phyloP scores from a whole-genome alignment of 2,888 invertebrate species.

The Ophion slaviceki region DNA sequence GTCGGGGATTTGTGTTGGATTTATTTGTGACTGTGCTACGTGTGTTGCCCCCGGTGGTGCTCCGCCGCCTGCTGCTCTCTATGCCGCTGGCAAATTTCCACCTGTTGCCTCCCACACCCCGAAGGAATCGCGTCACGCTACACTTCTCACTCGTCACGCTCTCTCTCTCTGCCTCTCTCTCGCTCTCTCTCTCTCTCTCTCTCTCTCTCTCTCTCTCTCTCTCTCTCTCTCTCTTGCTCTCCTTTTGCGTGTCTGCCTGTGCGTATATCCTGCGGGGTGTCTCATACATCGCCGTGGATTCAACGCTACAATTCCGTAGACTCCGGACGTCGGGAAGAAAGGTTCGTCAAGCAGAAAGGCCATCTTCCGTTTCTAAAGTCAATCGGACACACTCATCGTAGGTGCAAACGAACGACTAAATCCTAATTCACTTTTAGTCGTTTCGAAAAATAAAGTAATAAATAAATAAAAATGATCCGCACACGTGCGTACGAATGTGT shows the following conservation, averaged over 20 bases:
- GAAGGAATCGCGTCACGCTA: slow-evolving; percentile 73
- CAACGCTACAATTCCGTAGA: not conserved
- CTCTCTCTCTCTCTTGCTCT: slow-evolving; percentile 46
- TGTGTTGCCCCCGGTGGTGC: slow-evolving; percentile 41
- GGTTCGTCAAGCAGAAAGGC: too few species aligned
- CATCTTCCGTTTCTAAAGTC: not conserved
- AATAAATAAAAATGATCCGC: not conserved
- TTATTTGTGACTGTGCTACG: slow-evolving; percentile 79
- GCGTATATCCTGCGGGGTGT: slow-evolving; percentile 5
- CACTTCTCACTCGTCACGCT: slow-evolving; percentile 63
- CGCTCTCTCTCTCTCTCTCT: slow-evolving; percentile 48
- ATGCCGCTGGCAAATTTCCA: slow-evolving; percentile 74
- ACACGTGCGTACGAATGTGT: not conserved
- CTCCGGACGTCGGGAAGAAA: slow-evolving; percentile 1
- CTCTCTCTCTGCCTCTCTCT: too few species aligned
- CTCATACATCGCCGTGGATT: slow-evolving; percentile 36
- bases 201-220: slow-evolving; percentile 38
- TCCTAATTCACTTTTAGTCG: too few species aligned
- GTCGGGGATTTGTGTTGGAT: slow-evolving; percentile 79
- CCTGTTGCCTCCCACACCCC: slow-evolving; percentile 81
- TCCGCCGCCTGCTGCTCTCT: slow-evolving; percentile 4
- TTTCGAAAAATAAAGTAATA: too few species aligned
- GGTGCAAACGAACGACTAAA: not conserved
- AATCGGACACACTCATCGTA: not conserved
- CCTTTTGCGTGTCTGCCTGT: not conserved